A percentile compares a stretch with the other conserved stretches of the same genome.
Evolutionary conservation across 1,140 invertebrate genomes (phyloP).

Genomic region (Metaphire vulgaris): DNA sequence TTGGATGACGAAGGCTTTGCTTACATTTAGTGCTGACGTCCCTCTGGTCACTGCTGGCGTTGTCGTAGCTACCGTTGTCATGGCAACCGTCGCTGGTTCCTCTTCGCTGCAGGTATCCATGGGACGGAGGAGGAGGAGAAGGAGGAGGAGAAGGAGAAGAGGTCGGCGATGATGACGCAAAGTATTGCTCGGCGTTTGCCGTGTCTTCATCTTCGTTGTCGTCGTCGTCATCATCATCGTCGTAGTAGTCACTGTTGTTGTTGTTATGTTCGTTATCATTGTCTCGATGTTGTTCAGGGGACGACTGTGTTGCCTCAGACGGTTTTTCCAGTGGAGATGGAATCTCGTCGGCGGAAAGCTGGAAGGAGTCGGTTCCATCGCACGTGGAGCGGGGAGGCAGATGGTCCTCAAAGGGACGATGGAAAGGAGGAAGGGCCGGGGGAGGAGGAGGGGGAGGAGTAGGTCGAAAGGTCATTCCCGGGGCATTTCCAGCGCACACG

Average conservation of each 20-base stretch:
- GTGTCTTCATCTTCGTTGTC: not conserved
- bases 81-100: not conserved
- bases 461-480: not conserved
- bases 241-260: too few species aligned
- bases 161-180: not conserved
- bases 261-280: too few species aligned
- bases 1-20: too few species aligned
- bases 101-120: not conserved
- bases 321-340: too few species aligned
- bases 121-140: not conserved
- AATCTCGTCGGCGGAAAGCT: too few species aligned
- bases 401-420: not conserved
- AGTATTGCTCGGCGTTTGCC: not conserved
- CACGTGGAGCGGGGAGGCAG: not conserved
- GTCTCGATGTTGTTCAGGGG: too few species aligned
- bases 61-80: conserved; percentile 1
- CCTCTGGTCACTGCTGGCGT: not conserved
- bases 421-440: not conserved
- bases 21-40: too few species aligned
- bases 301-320: too few species aligned
- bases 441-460: too few species aligned
- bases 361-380: too few species aligned
- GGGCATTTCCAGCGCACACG: not conserved
- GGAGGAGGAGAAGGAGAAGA: not conserved
- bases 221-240: not conserved